Conservation (phyloP, 53 echinoderm and acorn worm genomes). For the Arbacia lixula region DNA sequence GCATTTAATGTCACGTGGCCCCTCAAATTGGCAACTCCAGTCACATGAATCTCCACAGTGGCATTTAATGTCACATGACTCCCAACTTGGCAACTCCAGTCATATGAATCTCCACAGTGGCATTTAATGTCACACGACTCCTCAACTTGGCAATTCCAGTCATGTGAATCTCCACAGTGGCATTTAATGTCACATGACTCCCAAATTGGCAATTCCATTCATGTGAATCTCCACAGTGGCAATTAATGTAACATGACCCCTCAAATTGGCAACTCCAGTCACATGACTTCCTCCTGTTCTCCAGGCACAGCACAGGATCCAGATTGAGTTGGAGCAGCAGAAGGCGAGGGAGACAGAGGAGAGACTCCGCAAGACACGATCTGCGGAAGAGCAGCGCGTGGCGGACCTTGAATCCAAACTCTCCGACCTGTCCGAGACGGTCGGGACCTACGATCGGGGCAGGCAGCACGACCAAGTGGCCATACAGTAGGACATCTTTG, state of each 20-base stretch:
- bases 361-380: slow-evolving; percentile 63
- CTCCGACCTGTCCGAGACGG: slow-evolving; percentile 87
- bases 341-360: slow-evolving; percentile 92
- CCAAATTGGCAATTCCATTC: background rate
- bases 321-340: slow-evolving; percentile 90
- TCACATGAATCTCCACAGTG: too few species aligned
- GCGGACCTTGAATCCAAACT: slow-evolving; percentile 87
- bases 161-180: too few species aligned
- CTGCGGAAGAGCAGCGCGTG: slow-evolving; percentile 86
- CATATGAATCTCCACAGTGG: too few species aligned
- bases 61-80: too few species aligned
- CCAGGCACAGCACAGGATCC: slow-evolving; percentile 96
- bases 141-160: too few species aligned
- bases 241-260: too few species aligned
- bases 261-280: too few species aligned
- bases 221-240: too few species aligned
- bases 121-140: too few species aligned
- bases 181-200: background rate
- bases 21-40: too few species aligned
- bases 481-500: slow-evolving; percentile 97
- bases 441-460: slow-evolving; percentile 87
- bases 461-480: slow-evolving; percentile 88
- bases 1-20: too few species aligned
- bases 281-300: background rate
- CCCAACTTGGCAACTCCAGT: too few species aligned